A percentile compares a stretch with the other conserved stretches of the same genome.
Conservation (phyloP, 1,140 invertebrate genomes). For the Drosophila setifemur region DNA sequence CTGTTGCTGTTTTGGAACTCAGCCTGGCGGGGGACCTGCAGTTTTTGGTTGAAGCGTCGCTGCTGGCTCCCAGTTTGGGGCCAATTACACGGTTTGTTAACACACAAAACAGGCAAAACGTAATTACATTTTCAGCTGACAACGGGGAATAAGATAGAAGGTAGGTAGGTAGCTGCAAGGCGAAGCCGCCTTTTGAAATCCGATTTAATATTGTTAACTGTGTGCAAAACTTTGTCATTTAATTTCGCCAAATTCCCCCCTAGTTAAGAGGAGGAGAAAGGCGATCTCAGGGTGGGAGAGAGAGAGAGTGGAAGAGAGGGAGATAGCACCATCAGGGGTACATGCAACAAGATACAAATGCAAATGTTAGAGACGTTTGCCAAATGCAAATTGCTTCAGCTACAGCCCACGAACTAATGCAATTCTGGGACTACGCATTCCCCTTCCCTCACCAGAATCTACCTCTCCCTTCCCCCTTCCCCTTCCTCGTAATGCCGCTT, state of each 20-base stretch:
- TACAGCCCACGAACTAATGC: constrained; percentile 9
- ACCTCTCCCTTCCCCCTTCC: background rate
- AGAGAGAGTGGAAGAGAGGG: background rate
- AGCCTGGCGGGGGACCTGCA: constrained; percentile 45
- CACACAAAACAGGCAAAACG: constrained; percentile 78
- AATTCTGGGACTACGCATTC: too few species aligned
- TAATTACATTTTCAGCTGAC: constrained; percentile 70
- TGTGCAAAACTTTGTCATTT: constrained; percentile 79
- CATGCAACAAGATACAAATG: constrained; percentile 49
- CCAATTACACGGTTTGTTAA: constrained; percentile 81
- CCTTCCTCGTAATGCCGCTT: constrained; percentile 61
- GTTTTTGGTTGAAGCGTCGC: too few species aligned
- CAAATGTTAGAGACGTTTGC: constrained; percentile 66
- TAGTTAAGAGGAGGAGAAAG: too few species aligned
- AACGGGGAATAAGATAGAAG: background rate
- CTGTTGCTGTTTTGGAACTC: constrained; percentile 60
- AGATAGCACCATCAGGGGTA: background rate
- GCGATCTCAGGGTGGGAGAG: too few species aligned
- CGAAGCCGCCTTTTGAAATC: constrained; percentile 65
- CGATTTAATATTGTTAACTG: constrained; percentile 80
- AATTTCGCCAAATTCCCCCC: constrained; percentile 58
- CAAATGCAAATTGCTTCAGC: constrained; percentile 45
- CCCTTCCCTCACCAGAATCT: too few species aligned
- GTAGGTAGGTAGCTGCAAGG: background rate
- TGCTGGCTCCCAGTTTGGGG: constrained; percentile 41